These are phyloP conservation scores for Chrysina gloriosa DNA, from an alignment of 2,888 invertebrate genomes.

Conservation along the genomic window DNA sequence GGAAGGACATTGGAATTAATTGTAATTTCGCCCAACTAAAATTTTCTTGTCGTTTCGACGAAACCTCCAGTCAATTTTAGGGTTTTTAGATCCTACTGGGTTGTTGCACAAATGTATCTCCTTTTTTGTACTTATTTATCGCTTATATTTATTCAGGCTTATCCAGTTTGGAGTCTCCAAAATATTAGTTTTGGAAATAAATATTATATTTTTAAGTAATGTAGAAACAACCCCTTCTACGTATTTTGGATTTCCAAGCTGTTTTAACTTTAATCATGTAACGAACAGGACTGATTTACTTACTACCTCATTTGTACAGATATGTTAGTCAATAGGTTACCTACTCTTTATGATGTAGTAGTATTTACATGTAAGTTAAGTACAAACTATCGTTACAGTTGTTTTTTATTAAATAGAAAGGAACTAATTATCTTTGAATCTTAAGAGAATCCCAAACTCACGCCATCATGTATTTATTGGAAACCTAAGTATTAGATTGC, in stretches of 20 bases:
- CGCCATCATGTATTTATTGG: background rate
- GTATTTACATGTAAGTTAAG: conserved; percentile 16
- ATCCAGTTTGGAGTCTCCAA: background rate
- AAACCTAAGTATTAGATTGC: background rate
- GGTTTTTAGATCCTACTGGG: too few species aligned
- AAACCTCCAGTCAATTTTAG: background rate
- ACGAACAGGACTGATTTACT: conserved; percentile 63
- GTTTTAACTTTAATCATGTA: conserved; percentile 19
- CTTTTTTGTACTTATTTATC: background rate
- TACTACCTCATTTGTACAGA: conserved; percentile 64
- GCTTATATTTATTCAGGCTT: background rate
- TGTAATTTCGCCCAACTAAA: too few species aligned
- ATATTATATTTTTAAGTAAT: background rate
- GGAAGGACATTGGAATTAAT: too few species aligned
- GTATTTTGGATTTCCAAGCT: background rate
- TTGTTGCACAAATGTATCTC: background rate
- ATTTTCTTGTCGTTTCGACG: too few species aligned
- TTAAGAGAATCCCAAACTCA: too few species aligned
- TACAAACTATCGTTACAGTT: conserved; percentile 26
- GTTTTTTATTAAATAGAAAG: background rate
- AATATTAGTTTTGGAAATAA: background rate
- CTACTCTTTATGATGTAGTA: conserved; percentile 43
- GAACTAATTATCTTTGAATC: too few species aligned
- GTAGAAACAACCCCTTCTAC: background rate
- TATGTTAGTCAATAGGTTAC: conserved; percentile 60